These are phyloP conservation scores for Microplitis deprimator DNA, from an alignment of 2,888 invertebrate genomes.

Conservation along the genomic window DNA sequence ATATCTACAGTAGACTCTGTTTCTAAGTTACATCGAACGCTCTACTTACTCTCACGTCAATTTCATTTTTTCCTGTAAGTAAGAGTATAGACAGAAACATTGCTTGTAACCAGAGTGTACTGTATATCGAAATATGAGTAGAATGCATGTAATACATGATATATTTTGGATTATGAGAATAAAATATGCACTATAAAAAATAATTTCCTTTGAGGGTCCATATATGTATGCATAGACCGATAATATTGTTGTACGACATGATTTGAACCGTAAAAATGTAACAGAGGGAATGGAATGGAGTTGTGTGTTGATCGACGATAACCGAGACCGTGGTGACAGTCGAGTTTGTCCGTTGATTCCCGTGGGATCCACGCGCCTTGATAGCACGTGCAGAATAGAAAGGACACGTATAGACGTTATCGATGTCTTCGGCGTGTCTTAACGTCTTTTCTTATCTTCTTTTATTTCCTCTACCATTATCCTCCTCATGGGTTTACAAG, in stretches of 20 bases:
- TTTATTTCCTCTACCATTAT: conserved; percentile 14
- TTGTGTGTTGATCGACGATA: conserved; percentile 1
- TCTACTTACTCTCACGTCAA: too few species aligned
- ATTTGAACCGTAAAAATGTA: not conserved
- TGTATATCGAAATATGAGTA: not conserved
- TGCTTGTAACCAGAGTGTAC: too few species aligned
- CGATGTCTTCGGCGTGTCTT: conserved; percentile 20
- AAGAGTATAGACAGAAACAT: too few species aligned
- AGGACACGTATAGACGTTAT: conserved; percentile 5
- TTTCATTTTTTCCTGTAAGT: too few species aligned
- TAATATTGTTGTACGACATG: not conserved
- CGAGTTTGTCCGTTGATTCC: conserved; percentile 2
- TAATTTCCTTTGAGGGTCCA: not conserved
- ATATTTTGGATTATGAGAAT: not conserved
- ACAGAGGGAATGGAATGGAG: not conserved
- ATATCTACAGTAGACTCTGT: too few species aligned
- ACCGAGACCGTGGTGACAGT: not conserved
- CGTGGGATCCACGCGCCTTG: conserved; percentile 23
- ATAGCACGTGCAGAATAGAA: conserved; percentile 2
- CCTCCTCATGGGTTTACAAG: not conserved
- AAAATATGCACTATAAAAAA: not conserved
- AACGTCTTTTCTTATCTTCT: conserved; percentile 24
- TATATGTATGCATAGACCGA: not conserved
- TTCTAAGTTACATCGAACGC: too few species aligned
- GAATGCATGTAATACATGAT: not conserved